Evolutionary conservation across 1,140 invertebrate species (phyloP).

Genomic region (Lepidurus arcticus): DNA sequence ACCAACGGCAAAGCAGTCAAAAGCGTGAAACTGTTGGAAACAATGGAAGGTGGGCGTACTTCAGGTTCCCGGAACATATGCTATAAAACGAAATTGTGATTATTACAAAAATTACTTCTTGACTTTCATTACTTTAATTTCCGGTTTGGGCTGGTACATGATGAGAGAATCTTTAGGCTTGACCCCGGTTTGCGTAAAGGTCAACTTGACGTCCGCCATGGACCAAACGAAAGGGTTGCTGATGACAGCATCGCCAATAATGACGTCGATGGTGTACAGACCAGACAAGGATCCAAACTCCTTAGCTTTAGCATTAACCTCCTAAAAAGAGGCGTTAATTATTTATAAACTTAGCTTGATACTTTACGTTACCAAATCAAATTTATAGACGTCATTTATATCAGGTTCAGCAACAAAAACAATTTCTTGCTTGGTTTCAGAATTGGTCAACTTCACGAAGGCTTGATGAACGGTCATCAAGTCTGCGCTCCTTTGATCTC

Average conservation of each 20-base stretch:
- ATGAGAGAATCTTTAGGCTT: conserved; percentile 40
- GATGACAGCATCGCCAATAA: conserved; percentile 83
- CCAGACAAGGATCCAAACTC: conserved; percentile 74
- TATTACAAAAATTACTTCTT: conserved; percentile 23
- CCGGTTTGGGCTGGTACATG: conserved; percentile 61
- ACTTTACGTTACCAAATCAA: conserved; percentile 67
- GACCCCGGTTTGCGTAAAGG: conserved; percentile 51
- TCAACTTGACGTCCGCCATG: conserved; percentile 68
- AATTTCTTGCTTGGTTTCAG: conserved; percentile 67
- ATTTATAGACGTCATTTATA: conserved; percentile 71
- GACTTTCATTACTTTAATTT: conserved; percentile 61
- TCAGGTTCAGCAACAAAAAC: conserved; percentile 92
- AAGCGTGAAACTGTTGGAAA: conserved; percentile 86
- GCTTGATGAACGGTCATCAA: conserved; percentile 80
- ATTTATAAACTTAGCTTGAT: neutral
- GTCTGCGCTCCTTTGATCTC: conserved; percentile 62
- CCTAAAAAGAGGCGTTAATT: conserved; percentile 51
- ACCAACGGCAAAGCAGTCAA: conserved; percentile 75
- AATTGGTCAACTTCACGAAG: conserved; percentile 71
- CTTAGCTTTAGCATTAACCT: conserved; percentile 69
- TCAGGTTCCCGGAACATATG: conserved; percentile 91
- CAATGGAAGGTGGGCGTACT: conserved; percentile 72
- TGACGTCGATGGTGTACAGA: conserved; percentile 72
- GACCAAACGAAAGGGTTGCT: conserved; percentile 84
- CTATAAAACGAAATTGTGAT: conserved; percentile 46